Conservation (phyloP, 2,888 invertebrate genomes). For the Oxystoma pomonae region DNA sequence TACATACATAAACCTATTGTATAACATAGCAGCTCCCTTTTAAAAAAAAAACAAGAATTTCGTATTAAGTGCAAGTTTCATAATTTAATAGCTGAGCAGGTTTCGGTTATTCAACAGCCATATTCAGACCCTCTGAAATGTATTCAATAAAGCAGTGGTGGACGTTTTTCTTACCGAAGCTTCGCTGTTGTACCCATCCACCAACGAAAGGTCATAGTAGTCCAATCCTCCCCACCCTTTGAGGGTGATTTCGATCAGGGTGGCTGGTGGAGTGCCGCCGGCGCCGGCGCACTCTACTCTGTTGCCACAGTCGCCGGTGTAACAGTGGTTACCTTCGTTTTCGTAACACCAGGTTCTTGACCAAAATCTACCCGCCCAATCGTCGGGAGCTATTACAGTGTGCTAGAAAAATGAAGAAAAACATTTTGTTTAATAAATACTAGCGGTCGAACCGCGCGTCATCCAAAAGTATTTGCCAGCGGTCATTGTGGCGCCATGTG, state of each 20-base stretch:
- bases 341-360: slow-evolving; percentile 46
- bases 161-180: slow-evolving; percentile 37
- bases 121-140: too few relatives aligned
- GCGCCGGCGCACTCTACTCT: slow-evolving; percentile 46
- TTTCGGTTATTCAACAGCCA: too few relatives aligned
- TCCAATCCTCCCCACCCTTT: slow-evolving; percentile 43
- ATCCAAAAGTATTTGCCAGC: too few relatives aligned
- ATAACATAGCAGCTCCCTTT: too few relatives aligned
- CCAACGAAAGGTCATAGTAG: slow-evolving; percentile 51
- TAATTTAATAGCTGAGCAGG: too few relatives aligned
- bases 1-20: too few relatives aligned
- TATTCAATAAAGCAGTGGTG: too few relatives aligned
- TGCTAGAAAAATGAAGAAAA: slow-evolving; percentile 18
- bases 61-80: too few relatives aligned
- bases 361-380: slow-evolving; percentile 49
- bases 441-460: too few relatives aligned
- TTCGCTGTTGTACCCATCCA: slow-evolving; percentile 50
- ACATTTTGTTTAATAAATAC: too few relatives aligned
- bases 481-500: too few relatives aligned
- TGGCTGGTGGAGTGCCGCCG: slow-evolving; percentile 47
- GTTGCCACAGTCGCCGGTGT: slow-evolving; percentile 47
- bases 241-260: slow-evolving; percentile 48
- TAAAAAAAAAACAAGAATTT: too few relatives aligned
- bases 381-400: slow-evolving; percentile 31
- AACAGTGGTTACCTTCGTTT: slow-evolving; percentile 35